phyloP scores from a whole-genome alignment of 2,797 vertebrate genomes.

The Myripristis jacobus region DNA sequence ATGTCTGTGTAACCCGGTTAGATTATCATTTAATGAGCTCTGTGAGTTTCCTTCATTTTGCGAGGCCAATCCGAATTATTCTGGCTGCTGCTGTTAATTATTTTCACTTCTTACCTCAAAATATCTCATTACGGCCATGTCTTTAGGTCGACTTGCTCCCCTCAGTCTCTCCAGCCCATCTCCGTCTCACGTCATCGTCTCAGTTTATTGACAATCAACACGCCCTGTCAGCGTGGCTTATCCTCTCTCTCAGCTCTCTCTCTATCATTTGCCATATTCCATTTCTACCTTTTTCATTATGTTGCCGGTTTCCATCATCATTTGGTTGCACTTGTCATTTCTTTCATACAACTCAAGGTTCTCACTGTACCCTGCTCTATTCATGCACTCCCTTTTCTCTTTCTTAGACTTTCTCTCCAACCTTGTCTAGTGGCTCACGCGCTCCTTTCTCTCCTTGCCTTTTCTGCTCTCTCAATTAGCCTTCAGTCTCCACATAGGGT shows the following conservation, averaged over 20 bases:
- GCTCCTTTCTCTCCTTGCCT: background rate
- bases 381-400: background rate
- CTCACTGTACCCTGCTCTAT: background rate
- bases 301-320: background rate
- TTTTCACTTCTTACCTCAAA: too few species aligned
- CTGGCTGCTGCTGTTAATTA: too few species aligned
- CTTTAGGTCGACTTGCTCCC: too few species aligned
- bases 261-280: background rate
- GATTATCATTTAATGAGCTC: too few species aligned
- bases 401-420: too few species aligned
- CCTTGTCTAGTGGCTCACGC: background rate
- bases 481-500: slow-evolving; percentile 20
- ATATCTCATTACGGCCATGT: too few species aligned
- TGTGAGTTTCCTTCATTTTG: too few species aligned
- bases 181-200: background rate
- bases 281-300: too few species aligned
- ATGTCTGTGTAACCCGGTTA: too few species aligned
- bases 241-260: background rate
- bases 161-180: too few species aligned
- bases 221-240: background rate
- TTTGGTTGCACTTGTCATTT: background rate
- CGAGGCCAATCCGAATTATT: too few species aligned
- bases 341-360: background rate
- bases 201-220: background rate
- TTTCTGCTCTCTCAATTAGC: slow-evolving; percentile 3